Evolutionary conservation across 2,797 vertebrate genomes (phyloP).

Genomic region (Orestias chungarensis): DNA sequence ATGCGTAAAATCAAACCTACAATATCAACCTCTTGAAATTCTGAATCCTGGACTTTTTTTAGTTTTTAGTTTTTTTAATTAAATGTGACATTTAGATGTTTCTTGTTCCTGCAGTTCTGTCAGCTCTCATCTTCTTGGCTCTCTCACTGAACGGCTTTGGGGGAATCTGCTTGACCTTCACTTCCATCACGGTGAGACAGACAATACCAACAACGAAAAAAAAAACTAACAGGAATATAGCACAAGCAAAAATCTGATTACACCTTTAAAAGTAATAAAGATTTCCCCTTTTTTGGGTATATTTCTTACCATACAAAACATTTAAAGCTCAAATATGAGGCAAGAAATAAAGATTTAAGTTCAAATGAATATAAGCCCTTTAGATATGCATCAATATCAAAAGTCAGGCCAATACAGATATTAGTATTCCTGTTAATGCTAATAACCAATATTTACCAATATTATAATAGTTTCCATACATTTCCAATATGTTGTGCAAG

Average conservation of each 20-base stretch:
- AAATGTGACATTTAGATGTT: neutral
- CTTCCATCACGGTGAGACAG: conserved; percentile 90
- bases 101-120: conserved; percentile 71
- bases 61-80: neutral
- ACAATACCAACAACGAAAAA: neutral
- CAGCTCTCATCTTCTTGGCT: conserved; percentile 87
- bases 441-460: no score
- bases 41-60: neutral
- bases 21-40: neutral
- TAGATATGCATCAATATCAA: neutral
- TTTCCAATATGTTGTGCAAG: no score
- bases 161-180: conserved; percentile 93
- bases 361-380: neutral
- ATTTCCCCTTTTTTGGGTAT: neutral
- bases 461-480: no score
- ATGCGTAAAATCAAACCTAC: neutral
- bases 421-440: no score
- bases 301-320: neutral
- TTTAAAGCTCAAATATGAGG: neutral
- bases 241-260: neutral
- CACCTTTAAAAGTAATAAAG: neutral
- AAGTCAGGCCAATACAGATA: no score
- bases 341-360: no score
- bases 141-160: conserved; percentile 91
- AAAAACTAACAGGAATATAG: neutral